Conservation (phyloP, 2,888 invertebrate genomes). For the Callyntrura sp. region DNA sequence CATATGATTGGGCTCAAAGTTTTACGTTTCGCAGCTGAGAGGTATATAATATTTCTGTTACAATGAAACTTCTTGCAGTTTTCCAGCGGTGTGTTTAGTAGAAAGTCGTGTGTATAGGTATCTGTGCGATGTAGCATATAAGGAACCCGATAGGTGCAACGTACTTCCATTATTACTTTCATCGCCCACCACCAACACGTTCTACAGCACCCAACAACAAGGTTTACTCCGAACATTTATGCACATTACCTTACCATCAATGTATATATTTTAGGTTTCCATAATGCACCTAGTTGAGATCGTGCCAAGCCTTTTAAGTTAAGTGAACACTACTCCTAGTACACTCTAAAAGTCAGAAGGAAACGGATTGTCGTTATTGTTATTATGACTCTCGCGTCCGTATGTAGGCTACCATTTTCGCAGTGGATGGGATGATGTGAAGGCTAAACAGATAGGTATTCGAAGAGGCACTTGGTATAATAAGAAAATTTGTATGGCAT, state of each 20-base stretch:
- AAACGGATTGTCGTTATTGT: slow-evolving; percentile 50
- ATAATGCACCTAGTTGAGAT: slow-evolving; percentile 46
- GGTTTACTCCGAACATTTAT: slow-evolving; percentile 25
- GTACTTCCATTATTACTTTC: slow-evolving; percentile 42
- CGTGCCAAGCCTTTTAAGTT: slow-evolving; percentile 68
- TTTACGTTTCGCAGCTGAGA: neutral
- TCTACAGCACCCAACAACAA: slow-evolving; percentile 25
- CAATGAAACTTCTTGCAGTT: neutral
- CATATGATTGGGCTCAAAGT: neutral
- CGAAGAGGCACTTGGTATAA: neutral
- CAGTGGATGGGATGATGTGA: slow-evolving; percentile 26
- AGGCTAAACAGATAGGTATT: slow-evolving; percentile 23
- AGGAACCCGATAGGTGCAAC: slow-evolving; percentile 11
- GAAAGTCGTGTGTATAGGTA: no score
- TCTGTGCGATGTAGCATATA: neutral
- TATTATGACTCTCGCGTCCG: slow-evolving; percentile 44
- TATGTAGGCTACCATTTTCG: slow-evolving; percentile 35
- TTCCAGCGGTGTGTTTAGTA: neutral
- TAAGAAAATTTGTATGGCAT: neutral
- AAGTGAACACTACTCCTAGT: slow-evolving; percentile 4
- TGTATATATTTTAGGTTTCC: slow-evolving; percentile 6
- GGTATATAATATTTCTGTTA: neutral
- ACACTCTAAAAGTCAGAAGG: slow-evolving; percentile 4
- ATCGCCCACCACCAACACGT: slow-evolving; percentile 37
- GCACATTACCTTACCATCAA: slow-evolving; percentile 43